A percentile compares a stretch with the other conserved stretches of the same genome.
Evolutionary conservation across 2,113 vertebrate species (phyloP).

Genomic region (Talpa occidentalis): DNA sequence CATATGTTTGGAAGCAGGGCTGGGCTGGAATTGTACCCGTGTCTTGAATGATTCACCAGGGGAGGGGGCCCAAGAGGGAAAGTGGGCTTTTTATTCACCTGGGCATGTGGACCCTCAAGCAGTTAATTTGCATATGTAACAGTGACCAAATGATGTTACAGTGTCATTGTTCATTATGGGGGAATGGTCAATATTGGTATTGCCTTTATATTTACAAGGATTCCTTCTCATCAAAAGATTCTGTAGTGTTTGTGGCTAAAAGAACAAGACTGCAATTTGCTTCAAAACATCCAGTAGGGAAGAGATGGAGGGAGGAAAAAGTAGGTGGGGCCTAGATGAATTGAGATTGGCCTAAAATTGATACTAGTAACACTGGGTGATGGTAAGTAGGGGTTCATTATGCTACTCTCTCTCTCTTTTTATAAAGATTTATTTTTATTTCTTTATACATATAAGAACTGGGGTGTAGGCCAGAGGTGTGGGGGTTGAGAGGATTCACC

Average conservation of each 20-base stretch:
- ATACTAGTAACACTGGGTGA: neutral
- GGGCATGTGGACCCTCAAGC: neutral
- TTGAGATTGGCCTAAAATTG: neutral
- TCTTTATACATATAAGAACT: no score
- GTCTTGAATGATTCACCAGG: neutral
- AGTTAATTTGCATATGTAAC: neutral
- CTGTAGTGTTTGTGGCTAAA: neutral
- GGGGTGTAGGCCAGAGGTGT: no score
- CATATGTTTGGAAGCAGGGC: neutral
- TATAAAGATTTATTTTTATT: neutral
- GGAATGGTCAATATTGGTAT: neutral
- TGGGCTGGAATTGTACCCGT: neutral
- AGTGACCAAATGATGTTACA: slow-evolving; percentile 2
- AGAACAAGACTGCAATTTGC: neutral
- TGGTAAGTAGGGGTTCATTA: neutral
- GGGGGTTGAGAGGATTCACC: no score
- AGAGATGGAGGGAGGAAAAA: neutral
- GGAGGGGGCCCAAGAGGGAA: neutral
- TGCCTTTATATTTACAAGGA: neutral
- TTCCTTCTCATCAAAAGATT: slow-evolving; percentile 42
- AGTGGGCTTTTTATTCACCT: slow-evolving; percentile 10
- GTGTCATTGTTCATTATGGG: neutral
- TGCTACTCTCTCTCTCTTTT: neutral
- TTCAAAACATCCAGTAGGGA: slow-evolving; percentile 19
- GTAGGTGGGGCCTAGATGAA: neutral